phyloP scores from a whole-genome alignment of 1,140 invertebrate genomes.

The Ostrea edulis region DNA sequence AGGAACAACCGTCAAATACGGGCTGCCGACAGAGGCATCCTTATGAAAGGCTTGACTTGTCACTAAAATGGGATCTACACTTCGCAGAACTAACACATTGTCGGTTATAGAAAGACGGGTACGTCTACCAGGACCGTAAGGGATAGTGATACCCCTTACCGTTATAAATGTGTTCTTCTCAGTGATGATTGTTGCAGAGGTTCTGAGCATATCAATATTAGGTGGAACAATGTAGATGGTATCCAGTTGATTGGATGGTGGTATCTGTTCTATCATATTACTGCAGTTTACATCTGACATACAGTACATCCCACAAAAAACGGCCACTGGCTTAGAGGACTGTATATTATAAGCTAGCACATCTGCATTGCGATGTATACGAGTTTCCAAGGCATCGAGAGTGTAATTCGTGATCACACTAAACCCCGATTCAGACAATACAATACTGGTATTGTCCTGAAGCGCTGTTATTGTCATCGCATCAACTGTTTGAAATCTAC shows the following conservation, averaged over 20 bases:
- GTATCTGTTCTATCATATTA: background rate
- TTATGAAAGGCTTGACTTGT: background rate
- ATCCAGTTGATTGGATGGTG: background rate
- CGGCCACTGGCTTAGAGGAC: too few species aligned
- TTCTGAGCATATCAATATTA: background rate
- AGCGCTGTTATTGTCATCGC: background rate
- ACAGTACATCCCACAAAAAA: too few species aligned
- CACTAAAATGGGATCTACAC: background rate
- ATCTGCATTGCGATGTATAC: background rate
- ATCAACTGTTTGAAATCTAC: too few species aligned
- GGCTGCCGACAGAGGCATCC: background rate
- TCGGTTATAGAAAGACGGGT: background rate
- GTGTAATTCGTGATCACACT: background rate
- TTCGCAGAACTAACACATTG: background rate
- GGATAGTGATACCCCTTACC: background rate
- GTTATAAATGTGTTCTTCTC: background rate
- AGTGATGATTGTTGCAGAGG: background rate
- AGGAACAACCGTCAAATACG: background rate
- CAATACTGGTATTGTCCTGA: background rate
- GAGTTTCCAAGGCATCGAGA: background rate
- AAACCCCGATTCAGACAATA: background rate
- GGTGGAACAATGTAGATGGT: background rate
- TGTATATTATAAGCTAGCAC: background rate
- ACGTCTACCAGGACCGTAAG: background rate
- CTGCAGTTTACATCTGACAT: too few species aligned